Evolutionary conservation across 2,797 vertebrate species (phyloP), one percentile per base, ranked within the genome.

Genomic region (Lateolabrax maculatus): DNA sequence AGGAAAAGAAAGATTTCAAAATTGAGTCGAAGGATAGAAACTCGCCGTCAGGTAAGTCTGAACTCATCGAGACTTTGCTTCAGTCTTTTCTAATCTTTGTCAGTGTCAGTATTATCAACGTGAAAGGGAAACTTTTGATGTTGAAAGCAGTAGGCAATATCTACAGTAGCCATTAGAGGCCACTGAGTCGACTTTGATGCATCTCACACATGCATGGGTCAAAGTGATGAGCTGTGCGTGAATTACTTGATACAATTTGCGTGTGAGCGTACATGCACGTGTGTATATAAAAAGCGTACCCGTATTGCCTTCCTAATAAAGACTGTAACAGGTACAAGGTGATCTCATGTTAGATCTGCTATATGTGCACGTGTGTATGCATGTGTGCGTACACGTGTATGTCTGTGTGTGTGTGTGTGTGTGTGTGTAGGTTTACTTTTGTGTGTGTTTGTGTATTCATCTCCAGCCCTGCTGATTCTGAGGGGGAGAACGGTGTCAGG

Each of bases 21-120:
- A 96, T 95, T 92, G 95, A 96, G 95, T 95, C 95, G 95, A 96
- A 96, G 95, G 95, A 96, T 90, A 95, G 95, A 95, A 96, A 96
- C 94, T 90, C 95, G 88, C 88, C 96, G 48, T 94, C 95, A 95
- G 95, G 95, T 96, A 87, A 84, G 89, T 70, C 15, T 58, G 21
- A 19, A 60, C 21, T 57, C 60, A 15, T 6, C 63, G 6, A 43
- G 16, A 55, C 52, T 70, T 71, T 48, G 29, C n/a, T 70, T 74
- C 5, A 10, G 2, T 46, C 12, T 56, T 11, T 55, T 49, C 7
- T n/a, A 19, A n/a, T 6, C 16, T 63, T 23, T 18, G 8, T 43
- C 23, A 37, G 48, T 37, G 7, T 56, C 16, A 36, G 37, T 27
- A 55, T 67, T 36, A 64, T 36, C 49, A 27, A n/a, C 6, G 9